These are phyloP conservation scores for Stigmatopora nigra DNA, from an alignment of 2,113 vertebrate genomes.

Conservation along the genomic window DNA sequence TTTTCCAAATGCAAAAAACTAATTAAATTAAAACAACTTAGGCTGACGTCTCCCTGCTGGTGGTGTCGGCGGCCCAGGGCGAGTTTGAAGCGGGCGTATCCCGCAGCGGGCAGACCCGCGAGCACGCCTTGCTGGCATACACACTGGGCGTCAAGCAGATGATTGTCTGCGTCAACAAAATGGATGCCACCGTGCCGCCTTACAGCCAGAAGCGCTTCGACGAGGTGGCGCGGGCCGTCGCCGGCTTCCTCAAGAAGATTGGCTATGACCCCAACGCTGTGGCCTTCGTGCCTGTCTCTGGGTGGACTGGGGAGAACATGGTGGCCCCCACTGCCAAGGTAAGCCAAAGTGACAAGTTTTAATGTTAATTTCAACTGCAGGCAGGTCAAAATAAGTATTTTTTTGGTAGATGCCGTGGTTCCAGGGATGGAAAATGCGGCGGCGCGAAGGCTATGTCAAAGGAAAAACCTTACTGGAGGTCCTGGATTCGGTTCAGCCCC, in stretches of 20 bases:
- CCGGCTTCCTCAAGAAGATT: conserved; percentile 71
- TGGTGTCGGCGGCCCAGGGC: conserved; percentile 70
- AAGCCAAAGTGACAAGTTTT: no score
- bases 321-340: conserved; percentile 69
- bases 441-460: conserved; percentile 54
- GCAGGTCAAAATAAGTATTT: rapidly evolving
- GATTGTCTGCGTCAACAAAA: conserved; percentile 77
- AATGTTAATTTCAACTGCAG: no score
- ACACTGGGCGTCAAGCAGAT: conserved; percentile 76
- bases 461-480: conserved; percentile 73
- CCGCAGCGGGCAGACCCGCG: conserved; percentile 71
- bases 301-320: conserved; percentile 76
- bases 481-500: conserved; percentile 68
- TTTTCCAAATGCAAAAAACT: no score
- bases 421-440: conserved; percentile 71
- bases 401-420: conserved; percentile 72
- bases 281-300: conserved; percentile 71
- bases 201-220: conserved; percentile 72
- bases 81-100: conserved; percentile 74
- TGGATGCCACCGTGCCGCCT: conserved; percentile 72
- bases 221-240: conserved; percentile 68
- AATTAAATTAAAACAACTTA: conserved; percentile 12
- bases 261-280: conserved; percentile 64
- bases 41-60: conserved; percentile 71
- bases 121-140: conserved; percentile 72